Base-by-base conservation (phyloP, 2,113 vertebrate species). In the Sinocyclocheilus maitianheensis region DNA sequence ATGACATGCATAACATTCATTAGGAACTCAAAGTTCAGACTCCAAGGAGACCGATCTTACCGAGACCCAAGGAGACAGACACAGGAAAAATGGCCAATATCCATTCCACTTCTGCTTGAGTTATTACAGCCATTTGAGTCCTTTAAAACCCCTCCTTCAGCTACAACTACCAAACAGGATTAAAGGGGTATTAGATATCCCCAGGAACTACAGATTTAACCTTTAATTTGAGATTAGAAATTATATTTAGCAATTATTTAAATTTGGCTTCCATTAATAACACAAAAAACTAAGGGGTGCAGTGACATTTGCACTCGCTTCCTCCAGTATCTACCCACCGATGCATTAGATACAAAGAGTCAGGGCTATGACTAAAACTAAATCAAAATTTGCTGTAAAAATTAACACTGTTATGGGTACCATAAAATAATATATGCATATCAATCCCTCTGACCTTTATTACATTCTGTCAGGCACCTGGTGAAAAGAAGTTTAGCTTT, bases 401-500 rank as follows among this genome's bases (percentile, higher is more conserved):
- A 34, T 34, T 34, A 34, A 34, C 30, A 34, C 30, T 34, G 30
- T 34, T 22, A 22, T 22, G 24, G 24, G 43, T 34, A 1, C 37
- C 58, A 81, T n/a, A 43, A 80, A 81, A 69, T 48, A 48, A 81
- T 30, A 69, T 69, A 69, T 82, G 63, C 62, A 69, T 69, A 53
- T 69, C 9, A 30, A 53, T 69, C 69, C n/a, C 46, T 53, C 40
- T 82, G 43, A 69, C 80, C 63, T 51, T 69, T 69, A 82, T 34
- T 53, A 18, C 34, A 20, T 51, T 82, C 4, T 18, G 18, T 26
- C 60, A 1, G 53, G 53, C 53, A 55, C 53, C 16, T 55, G 16
- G 16, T 55, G 53, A 55, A 55, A 2, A 6, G 5, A 6, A 55
- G 53, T 55, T 53, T 53, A 55, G 53, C 20, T 55, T 71, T 71